phyloP scores from a whole-genome alignment of 2,113 vertebrate species.

The Pungitius pungitius region DNA sequence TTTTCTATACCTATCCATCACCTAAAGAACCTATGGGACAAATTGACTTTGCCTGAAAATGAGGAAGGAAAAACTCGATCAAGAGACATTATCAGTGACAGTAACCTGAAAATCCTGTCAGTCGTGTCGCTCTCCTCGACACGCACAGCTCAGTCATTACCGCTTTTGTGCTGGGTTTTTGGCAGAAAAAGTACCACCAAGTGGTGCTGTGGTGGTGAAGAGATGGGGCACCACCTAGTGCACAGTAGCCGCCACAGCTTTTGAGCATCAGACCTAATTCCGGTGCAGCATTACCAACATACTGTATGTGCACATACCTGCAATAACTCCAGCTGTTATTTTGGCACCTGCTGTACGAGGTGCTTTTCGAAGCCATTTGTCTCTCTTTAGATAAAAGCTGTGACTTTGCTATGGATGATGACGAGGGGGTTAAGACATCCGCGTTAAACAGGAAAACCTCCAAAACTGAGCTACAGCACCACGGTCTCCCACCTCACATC shows the following conservation, averaged over 20 bases:
- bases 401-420: slow-evolving; percentile 1
- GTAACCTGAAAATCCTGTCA: slow-evolving; percentile 1
- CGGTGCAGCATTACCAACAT: slow-evolving; percentile 8
- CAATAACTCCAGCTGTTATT: background rate
- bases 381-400: background rate
- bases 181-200: slow-evolving; percentile 12
- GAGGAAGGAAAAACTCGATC: background rate
- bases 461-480: background rate
- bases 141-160: slow-evolving; percentile 1
- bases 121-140: background rate
- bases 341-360: background rate
- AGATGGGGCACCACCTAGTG: slow-evolving; percentile 84
- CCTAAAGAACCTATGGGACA: background rate
- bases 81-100: slow-evolving; percentile 8
- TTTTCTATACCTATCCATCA: background rate
- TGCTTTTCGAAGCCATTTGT: background rate
- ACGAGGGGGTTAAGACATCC: slow-evolving; percentile 27
- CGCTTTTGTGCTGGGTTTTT: slow-evolving; percentile 31
- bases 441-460: slow-evolving; percentile 7
- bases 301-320: background rate
- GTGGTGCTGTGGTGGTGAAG: slow-evolving; percentile 60
- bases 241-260: slow-evolving; percentile 46
- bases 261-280: background rate
- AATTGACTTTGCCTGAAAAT: slow-evolving; percentile 4
- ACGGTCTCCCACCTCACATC: background rate